Evolutionary conservation across 2,113 vertebrate genomes (phyloP), one percentile per base, ranked within the genome.

Genomic region (Neogale vison): DNA sequence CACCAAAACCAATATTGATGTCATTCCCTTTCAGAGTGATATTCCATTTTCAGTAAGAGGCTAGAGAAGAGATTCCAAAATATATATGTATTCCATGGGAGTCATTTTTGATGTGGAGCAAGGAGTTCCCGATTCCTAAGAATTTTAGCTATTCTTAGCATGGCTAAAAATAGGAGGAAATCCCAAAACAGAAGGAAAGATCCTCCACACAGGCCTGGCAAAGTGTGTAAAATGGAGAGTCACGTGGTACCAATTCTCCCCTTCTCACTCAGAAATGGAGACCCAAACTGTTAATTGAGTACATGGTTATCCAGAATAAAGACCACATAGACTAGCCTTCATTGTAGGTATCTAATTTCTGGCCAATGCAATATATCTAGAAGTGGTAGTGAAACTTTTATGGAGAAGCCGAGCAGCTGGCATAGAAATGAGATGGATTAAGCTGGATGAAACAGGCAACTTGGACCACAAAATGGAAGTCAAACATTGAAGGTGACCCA

Each of bases 371-470:
- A 57, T 24, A 61, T 21, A 84, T 0, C 36, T 14, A 67, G 42
- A 74, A 91, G 6, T 5, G 14, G 10, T 29, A 18, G 26, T 3
- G 7, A 26, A 67, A 15, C 4, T 77, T 76, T 4, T 6, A 61
- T 11, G 1, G 63, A 57, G 4, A 4, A 34, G 0, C 11, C 4
- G 2, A 57, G n/a, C 3, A 90, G 13, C 29, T 74, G 34, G 3
- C 61, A 36, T 20, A 29, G 4, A 69, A 5, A 63, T 14, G 29
- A 84, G 11, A 45, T n/a, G 50, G 2, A 18, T 26, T 42, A 50
- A 47, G 1, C 7, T 74, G 9, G 6, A 77, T 29, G 74, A 77
- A 76, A 52, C 18, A 55, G 29, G 23, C 10, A 23, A 18, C 1
- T 18, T 12, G 3, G 21, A 11, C 6, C 31, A 85, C 36, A 61